Percentiles rank a stretch among this genome's conserved stretches.
Evolutionary conservation across 2,797 vertebrate genomes (phyloP).

Genomic region (Syncerus caffer): DNA sequence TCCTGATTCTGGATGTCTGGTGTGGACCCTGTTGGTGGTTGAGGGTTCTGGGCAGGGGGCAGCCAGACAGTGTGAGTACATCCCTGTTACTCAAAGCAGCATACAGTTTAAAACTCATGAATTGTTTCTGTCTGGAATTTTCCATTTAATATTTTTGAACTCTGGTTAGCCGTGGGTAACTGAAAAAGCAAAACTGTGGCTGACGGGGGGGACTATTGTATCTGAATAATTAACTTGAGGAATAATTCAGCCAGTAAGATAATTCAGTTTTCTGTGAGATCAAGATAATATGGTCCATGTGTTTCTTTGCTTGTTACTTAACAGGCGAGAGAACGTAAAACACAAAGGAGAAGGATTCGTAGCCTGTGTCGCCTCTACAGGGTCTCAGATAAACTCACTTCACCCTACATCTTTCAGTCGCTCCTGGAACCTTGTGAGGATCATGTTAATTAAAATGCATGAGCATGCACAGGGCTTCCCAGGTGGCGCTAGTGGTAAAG

Average conservation of each 20-base stretch:
- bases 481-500: neutral
- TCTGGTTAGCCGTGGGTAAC: neutral
- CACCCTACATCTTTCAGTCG: neutral
- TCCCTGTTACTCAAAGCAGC: neutral
- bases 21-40: neutral
- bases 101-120: neutral
- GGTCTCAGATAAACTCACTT: neutral
- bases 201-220: neutral
- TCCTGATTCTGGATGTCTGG: neutral
- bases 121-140: neutral
- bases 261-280: neutral
- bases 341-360: neutral
- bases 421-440: neutral
- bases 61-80: neutral
- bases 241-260: neutral
- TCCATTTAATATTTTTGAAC: neutral
- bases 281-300: neutral
- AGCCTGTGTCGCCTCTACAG: neutral
- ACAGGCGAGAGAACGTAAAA: neutral
- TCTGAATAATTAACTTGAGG: neutral
- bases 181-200: neutral
- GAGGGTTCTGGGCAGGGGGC: neutral
- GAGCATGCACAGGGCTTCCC: neutral
- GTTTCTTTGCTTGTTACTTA: neutral
- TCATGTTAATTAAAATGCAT: neutral